Evolutionary conservation across 2,888 invertebrate species (phyloP), one percentile per base, ranked within the genome.

Genomic region (Chloroclystis v-ata): DNA sequence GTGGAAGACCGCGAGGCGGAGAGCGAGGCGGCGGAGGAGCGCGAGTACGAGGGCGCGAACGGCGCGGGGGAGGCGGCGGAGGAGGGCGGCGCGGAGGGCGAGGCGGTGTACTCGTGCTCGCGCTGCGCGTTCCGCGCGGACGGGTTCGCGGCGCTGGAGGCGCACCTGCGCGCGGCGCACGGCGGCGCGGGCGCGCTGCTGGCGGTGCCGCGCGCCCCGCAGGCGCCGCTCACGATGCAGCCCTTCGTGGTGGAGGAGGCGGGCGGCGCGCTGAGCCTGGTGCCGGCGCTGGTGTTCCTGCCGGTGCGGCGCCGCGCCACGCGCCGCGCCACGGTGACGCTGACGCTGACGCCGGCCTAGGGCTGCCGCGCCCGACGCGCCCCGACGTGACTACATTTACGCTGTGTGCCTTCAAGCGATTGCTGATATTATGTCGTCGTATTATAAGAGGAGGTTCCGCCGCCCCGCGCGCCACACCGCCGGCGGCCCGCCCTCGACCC

Each of bases 301-400:
- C 97, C 98, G 57, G 97, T 98, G 74, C 93, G 94, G 63, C 93
- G 95, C 77, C 92, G 95, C 80, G 92, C 97, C 70, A 93, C 93
- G 73, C 92, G 94, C 73, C 93, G 95, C 63, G 91, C 97, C 67
- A 96, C 96, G 65, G 94, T 96, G 71, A 96, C 97, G 80, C 96
- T 98, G 78, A 96, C 94, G 78, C 92, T 98, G 66, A 97, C 96
- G 78, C 97, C 97, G 71, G 95, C 97, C 89, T 96, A 93, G 87
- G 69, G 60, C 59, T 62, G 39, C 51, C 56, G 44, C 50, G 42
- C 24, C 62, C 63, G 56, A 55, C 69, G 73, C 73, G 72, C 71
- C 65, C 79, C 82, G 87, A 84, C 86, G 77, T 87, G 78, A 87
- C 87, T 87, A 89, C 89, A 89, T 88, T 89, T 89, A 90, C 87